Percentiles rank a stretch among this genome's conserved stretches.
These are phyloP conservation scores for Lagorchestes hirsutus DNA, from an alignment of 2,797 vertebrate species.

Conservation along the genomic window DNA sequence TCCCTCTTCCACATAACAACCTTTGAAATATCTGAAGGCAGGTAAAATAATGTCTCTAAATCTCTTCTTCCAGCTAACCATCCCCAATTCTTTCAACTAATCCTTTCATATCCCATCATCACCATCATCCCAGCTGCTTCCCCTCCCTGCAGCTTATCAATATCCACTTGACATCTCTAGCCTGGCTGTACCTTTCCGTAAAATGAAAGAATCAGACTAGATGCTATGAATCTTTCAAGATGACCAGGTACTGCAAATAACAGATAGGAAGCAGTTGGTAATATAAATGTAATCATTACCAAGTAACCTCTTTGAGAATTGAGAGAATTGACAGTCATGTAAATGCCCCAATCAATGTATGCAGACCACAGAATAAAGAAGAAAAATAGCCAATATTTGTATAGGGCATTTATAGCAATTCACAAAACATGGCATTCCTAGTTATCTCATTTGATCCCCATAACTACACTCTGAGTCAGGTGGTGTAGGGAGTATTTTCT, in stretches of 20 bases:
- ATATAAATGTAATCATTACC: not conserved
- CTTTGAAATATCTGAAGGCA: not conserved
- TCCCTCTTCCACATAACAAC: not conserved
- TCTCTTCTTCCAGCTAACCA: not conserved
- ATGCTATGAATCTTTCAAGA: not conserved
- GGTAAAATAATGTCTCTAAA: not conserved
- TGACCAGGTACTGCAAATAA: not conserved
- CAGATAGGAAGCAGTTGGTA: not conserved
- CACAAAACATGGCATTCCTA: not conserved
- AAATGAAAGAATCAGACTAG: not conserved
- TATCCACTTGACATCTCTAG: not conserved
- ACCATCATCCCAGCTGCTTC: not conserved
- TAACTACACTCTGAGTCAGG: not conserved
- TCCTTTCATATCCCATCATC: not conserved
- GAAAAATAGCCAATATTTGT: not conserved
- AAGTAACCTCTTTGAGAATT: not conserved
- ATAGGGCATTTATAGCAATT: not conserved
- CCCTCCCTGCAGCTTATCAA: not conserved
- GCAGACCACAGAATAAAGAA: not conserved
- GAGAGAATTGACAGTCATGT: not conserved
- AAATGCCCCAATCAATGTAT: not conserved
- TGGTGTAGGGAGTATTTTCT: not conserved
- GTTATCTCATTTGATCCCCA: not conserved
- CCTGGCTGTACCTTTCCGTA: not conserved
- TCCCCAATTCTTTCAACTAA: not conserved